Conservation (phyloP, 2,888 invertebrate genomes). For the Argyresthia albistria region DNA sequence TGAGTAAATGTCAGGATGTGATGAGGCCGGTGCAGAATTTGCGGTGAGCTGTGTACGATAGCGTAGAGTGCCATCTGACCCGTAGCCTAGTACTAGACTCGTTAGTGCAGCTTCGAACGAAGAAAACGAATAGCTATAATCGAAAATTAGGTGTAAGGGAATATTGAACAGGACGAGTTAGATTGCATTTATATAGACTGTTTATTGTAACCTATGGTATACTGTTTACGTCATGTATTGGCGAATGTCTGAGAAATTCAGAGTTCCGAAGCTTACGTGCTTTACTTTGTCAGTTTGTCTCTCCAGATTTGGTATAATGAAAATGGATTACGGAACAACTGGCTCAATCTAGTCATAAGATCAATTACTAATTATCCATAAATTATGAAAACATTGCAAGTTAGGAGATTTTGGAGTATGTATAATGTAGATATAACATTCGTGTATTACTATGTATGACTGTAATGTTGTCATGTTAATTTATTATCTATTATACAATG, state of each 20-base stretch:
- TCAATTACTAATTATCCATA: slow-evolving; percentile 56
- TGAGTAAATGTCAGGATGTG: neutral
- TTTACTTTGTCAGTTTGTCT: slow-evolving; percentile 63
- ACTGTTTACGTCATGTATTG: neutral
- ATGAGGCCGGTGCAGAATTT: neutral
- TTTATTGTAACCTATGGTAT: slow-evolving; percentile 24
- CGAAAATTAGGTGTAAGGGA: slow-evolving; percentile 56
- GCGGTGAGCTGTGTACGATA: slow-evolving; percentile 42
- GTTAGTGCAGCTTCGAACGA: slow-evolving; percentile 61
- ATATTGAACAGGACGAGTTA: slow-evolving; percentile 40
- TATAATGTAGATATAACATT: slow-evolving; percentile 42
- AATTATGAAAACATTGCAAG: slow-evolving; percentile 39
- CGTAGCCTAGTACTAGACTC: slow-evolving; percentile 59
- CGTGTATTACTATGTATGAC: slow-evolving; percentile 35
- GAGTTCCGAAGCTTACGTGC: slow-evolving; percentile 52
- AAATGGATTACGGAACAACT: slow-evolving; percentile 50
- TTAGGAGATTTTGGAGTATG: slow-evolving; percentile 45
- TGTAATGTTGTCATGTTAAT: slow-evolving; percentile 36
- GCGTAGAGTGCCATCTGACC: slow-evolving; percentile 64
- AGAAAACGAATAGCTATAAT: slow-evolving; percentile 59
- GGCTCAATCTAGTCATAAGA: slow-evolving; percentile 73
- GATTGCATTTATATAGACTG: slow-evolving; percentile 34
- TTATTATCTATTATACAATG: slow-evolving; percentile 18
- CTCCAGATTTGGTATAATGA: slow-evolving; percentile 33
- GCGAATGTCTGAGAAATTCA: slow-evolving; percentile 26